Percentiles rank a stretch among this genome's conserved stretches.
Evolutionary conservation across 2,888 invertebrate genomes (phyloP).

Genomic region (Drepana falcataria): DNA sequence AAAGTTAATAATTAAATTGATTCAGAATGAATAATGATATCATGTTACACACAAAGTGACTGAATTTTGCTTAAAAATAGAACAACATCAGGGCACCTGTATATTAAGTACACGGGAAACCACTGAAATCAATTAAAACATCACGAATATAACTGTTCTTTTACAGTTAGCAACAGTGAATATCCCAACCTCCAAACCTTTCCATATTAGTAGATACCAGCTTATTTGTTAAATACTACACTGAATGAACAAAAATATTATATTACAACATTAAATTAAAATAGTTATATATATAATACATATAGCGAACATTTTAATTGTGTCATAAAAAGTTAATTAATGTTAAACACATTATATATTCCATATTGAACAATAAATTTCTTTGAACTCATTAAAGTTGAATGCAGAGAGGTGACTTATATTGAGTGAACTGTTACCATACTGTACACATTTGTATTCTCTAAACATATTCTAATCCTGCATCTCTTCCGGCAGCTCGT

Average conservation of each 20-base stretch:
- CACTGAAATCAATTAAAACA: neutral
- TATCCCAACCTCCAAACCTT: neutral
- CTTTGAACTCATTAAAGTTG: neutral
- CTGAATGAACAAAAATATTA: neutral
- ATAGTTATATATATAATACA: neutral
- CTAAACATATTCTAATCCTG: slow-evolving; percentile 82
- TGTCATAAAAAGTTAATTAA: neutral
- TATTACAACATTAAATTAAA: neutral
- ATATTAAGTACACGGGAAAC: neutral
- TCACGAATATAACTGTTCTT: neutral
- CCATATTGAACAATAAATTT: neutral
- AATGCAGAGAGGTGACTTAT: neutral
- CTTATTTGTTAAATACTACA: neutral
- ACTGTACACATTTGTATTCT: slow-evolving; percentile 11
- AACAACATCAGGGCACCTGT: no score
- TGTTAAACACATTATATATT: neutral
- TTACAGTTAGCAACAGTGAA: neutral
- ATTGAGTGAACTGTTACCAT: slow-evolving; percentile 42
- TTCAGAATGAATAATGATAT: no score
- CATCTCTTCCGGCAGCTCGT: slow-evolving; percentile 97
- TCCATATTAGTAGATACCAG: neutral
- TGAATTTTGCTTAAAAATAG: no score
- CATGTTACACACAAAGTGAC: no score
- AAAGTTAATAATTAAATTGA: no score
- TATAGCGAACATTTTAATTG: neutral